These are phyloP conservation scores for Chironomus striatipennis DNA, from an alignment of 1,140 invertebrate genomes.

Conservation along the genomic window DNA sequence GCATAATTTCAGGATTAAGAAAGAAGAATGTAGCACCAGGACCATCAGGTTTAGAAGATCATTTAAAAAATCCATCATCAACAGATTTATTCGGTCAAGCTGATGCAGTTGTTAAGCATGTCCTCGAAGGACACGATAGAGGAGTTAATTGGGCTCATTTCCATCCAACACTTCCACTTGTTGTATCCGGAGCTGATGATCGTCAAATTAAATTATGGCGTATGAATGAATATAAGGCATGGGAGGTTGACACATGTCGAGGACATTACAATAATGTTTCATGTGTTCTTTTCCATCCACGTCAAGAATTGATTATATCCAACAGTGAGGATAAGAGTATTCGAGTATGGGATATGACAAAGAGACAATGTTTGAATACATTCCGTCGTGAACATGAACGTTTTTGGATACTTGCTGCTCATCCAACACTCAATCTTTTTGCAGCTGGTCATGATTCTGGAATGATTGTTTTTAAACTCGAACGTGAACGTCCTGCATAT, in stretches of 20 bases:
- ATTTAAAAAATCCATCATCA: conserved; percentile 74
- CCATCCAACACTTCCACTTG: conserved; percentile 89
- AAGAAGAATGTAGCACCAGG: conserved; percentile 98
- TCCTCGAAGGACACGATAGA: conserved; percentile 93
- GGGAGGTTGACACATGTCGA: conserved; percentile 98
- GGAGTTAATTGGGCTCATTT: conserved; percentile 99
- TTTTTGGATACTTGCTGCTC: conserved; percentile 92
- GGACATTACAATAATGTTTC: conserved; percentile 99
- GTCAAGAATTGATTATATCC: conserved; percentile 92
- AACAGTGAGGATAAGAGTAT: conserved; percentile 99
- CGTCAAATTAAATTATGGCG: conserved; percentile 96
- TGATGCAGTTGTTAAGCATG: conserved; percentile 96
- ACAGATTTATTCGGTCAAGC: conserved; percentile 96
- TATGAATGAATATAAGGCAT: conserved; percentile 98
- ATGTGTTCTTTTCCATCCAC: conserved; percentile 93
- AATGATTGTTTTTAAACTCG: conserved; percentile 69
- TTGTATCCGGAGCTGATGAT: conserved; percentile 97
- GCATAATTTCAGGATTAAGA: conserved; percentile 53
- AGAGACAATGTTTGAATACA: conserved; percentile 92
- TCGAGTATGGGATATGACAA: conserved; percentile 97
- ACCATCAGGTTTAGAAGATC: conserved; percentile 80
- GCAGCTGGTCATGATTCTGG: conserved; percentile 85
- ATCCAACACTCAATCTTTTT: conserved; percentile 79
- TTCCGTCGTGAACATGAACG: conserved; percentile 92
- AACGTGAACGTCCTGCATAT: conserved; percentile 93